A percentile compares a stretch with the other conserved stretches of the same genome.
phyloP scores from a whole-genome alignment of 1,140 invertebrate species.

The Mercenaria mercenaria region DNA sequence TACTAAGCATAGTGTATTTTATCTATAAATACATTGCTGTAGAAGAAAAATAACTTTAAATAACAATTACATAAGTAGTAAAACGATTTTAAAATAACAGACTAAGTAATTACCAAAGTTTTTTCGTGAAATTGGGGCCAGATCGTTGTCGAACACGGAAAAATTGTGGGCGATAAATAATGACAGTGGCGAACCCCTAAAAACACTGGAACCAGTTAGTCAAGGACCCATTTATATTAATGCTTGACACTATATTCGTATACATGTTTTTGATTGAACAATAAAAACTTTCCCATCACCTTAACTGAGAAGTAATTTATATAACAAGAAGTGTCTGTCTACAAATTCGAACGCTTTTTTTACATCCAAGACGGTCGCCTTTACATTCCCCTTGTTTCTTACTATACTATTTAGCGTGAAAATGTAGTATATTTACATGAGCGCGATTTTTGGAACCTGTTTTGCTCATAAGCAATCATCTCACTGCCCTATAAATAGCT shows the following conservation, averaged over 20 bases:
- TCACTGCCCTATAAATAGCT: conserved; percentile 22
- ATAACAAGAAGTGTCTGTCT: conserved; percentile 2
- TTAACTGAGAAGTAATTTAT: neutral
- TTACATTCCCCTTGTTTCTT: conserved; percentile 23
- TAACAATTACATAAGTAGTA: too few species aligned
- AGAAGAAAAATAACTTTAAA: too few species aligned
- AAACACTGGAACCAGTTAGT: too few species aligned
- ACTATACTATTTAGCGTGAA: conserved; percentile 41
- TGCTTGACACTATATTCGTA: neutral
- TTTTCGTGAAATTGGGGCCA: too few species aligned
- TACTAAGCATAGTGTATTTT: too few species aligned
- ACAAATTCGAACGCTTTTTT: conserved; percentile 51
- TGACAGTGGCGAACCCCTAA: conserved; percentile 36
- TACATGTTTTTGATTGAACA: conserved; percentile 24
- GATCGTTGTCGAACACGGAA: conserved; percentile 15
- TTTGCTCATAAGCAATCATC: conserved; percentile 57
- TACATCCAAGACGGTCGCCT: conserved; percentile 16
- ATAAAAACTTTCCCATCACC: conserved; percentile 38
- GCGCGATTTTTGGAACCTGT: conserved; percentile 34
- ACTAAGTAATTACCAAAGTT: too few species aligned
- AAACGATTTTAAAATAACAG: too few species aligned
- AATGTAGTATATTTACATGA: conserved; percentile 56
- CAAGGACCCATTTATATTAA: neutral
- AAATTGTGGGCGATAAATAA: conserved; percentile 57
- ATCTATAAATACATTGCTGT: too few species aligned